Conservation (phyloP, 2,113 vertebrate genomes). For the Lampris incognitus region DNA sequence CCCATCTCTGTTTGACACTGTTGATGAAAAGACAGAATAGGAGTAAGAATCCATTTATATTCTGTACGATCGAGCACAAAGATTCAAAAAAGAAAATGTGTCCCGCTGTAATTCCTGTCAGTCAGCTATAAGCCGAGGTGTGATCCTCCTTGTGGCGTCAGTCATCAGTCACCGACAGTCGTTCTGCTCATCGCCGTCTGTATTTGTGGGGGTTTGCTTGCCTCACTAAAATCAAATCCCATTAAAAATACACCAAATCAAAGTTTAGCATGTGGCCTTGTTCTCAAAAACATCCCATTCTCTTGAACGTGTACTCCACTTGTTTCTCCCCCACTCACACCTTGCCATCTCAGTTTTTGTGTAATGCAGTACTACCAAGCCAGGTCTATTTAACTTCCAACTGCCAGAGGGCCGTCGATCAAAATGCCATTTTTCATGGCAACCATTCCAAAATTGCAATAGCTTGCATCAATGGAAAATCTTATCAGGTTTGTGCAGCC, state of each 20-base stretch:
- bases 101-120: constrained; percentile 6
- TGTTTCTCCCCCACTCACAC: constrained; percentile 10
- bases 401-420: constrained; percentile 20
- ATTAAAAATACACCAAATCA: background rate
- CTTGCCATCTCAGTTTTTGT: background rate
- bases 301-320: background rate
- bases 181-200: constrained; percentile 4
- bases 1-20: background rate
- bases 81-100: constrained; percentile 1
- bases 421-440: constrained; percentile 33
- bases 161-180: background rate
- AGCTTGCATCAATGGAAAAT: constrained; percentile 53
- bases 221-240: too few relatives aligned
- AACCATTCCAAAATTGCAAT: constrained; percentile 35
- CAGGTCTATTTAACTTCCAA: constrained; percentile 29
- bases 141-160: background rate
- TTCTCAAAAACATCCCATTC: background rate
- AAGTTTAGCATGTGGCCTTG: background rate
- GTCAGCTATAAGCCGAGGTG: background rate
- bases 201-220: background rate
- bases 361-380: constrained; percentile 11
- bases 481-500: constrained; percentile 63
- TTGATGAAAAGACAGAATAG: constrained; percentile 22
- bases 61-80: constrained; percentile 17
- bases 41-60: constrained; percentile 23